A percentile compares a stretch with the other conserved stretches of the same genome.
Conservation (phyloP, 64 coral and sea anemone genomes). For the Trachythela sp. region DNA sequence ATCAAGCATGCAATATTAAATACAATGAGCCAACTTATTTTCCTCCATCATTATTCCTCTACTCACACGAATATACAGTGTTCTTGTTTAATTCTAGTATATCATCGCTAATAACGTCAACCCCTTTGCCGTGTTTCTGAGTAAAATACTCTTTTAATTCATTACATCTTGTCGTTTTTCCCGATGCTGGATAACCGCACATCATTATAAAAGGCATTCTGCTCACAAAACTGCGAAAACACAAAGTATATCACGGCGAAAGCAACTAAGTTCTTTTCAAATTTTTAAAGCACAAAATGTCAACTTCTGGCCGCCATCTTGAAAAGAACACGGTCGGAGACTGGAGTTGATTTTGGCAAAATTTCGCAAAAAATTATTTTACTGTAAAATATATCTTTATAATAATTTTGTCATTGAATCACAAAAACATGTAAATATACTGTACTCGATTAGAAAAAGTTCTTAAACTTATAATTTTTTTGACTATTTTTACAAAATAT, state of each 20-base stretch:
- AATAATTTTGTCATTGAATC: too few species aligned
- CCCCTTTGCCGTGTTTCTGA: background rate
- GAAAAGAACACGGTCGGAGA: background rate
- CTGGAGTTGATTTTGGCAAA: background rate
- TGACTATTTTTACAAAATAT: too few species aligned
- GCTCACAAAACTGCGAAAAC: background rate
- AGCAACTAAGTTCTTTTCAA: background rate
- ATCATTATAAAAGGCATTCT: conserved; percentile 5
- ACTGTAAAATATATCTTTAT: too few species aligned
- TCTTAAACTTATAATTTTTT: too few species aligned
- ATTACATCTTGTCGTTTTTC: background rate
- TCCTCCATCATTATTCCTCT: background rate
- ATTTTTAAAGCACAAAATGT: background rate
- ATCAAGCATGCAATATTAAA: too few species aligned
- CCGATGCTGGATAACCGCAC: background rate
- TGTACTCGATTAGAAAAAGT: too few species aligned
- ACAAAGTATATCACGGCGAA: background rate
- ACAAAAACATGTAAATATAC: too few species aligned
- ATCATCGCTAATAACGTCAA: background rate
- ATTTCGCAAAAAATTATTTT: too few species aligned
- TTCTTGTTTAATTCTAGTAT: background rate
- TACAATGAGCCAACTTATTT: too few species aligned
- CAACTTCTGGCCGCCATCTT: background rate
- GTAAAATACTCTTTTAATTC: background rate
- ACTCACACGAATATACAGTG: background rate